Evolutionary conservation across 2,888 invertebrate species (phyloP).

Genomic region (Opisthograptis luteolata): DNA sequence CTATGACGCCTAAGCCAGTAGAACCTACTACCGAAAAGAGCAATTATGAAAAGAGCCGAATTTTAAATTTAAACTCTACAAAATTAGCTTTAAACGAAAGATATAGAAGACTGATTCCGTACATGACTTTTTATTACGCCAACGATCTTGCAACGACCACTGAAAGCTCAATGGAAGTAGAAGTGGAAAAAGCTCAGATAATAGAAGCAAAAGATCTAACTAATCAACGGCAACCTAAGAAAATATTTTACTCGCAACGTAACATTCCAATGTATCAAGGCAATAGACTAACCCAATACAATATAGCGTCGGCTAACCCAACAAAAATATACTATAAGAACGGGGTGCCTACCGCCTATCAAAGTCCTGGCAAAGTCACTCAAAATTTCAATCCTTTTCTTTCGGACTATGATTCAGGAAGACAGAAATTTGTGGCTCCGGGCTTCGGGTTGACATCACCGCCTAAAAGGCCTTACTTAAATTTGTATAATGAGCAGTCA

Average conservation of each 20-base stretch:
- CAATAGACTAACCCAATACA: conserved; percentile 74
- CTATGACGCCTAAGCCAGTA: conserved; percentile 46
- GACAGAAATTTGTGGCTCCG: conserved; percentile 54
- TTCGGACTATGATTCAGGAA: conserved; percentile 53
- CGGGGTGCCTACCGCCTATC: conserved; percentile 51
- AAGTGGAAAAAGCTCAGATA: conserved; percentile 74
- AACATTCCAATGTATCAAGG: conserved; percentile 78
- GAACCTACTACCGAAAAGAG: conserved; percentile 42
- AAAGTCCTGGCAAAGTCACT: conserved; percentile 51
- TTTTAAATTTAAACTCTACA: conserved; percentile 52
- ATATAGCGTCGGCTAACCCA: conserved; percentile 77
- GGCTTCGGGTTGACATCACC: conserved; percentile 45
- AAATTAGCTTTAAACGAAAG: conserved; percentile 86
- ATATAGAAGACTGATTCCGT: conserved; percentile 91
- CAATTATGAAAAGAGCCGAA: conserved; percentile 50
- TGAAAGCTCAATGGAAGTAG: conserved; percentile 60
- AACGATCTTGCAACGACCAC: conserved; percentile 81
- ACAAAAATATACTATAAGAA: conserved; percentile 71
- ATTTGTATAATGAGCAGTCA: conserved; percentile 58
- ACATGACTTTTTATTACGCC: conserved; percentile 91
- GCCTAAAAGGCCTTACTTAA: conserved; percentile 62
- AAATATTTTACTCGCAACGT: conserved; percentile 60
- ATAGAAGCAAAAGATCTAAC: conserved; percentile 57
- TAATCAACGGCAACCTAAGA: conserved; percentile 63
- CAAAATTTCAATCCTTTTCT: conserved; percentile 57